Evolutionary conservation across 92 coral and sea anemone species (phyloP).

Genomic region (Scolanthus callimorphus): DNA sequence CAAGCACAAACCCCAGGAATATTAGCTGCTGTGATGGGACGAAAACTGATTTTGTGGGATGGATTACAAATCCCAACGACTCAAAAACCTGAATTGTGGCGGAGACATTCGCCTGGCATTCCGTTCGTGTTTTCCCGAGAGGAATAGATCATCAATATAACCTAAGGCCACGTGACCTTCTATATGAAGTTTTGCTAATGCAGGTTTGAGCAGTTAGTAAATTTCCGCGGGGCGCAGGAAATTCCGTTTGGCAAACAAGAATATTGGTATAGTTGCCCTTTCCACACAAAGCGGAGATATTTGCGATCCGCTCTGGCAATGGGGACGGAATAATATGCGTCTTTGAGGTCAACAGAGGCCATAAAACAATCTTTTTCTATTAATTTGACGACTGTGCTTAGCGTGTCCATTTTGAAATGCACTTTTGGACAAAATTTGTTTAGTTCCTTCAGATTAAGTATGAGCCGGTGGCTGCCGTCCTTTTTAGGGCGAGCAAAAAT

Average conservation of each 20-base stretch:
- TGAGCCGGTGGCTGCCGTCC: neutral
- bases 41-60: constrained; percentile 20
- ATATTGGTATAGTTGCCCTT: neutral
- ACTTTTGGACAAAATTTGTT: neutral
- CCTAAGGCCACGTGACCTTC: constrained; percentile 20
- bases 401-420: neutral
- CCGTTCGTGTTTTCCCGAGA: constrained; percentile 20
- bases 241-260: constrained; percentile 13
- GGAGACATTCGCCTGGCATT: neutral
- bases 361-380: too few species aligned
- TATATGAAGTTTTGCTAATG: constrained; percentile 8
- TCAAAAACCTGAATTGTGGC: constrained; percentile 23
- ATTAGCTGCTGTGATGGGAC: constrained; percentile 20
- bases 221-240: constrained; percentile 34
- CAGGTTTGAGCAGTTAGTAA: constrained; percentile 31
- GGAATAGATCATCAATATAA: constrained; percentile 23
- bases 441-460: too few species aligned
- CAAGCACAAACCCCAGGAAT: constrained; percentile 20
- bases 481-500: neutral
- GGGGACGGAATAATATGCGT: too few species aligned
- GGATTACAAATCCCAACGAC: constrained; percentile 19
- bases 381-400: too few species aligned
- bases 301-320: too few species aligned
- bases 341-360: neutral
- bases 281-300: neutral